Evolutionary conservation across 2,888 invertebrate species (phyloP).

Genomic region (Urechis unicinctus): DNA sequence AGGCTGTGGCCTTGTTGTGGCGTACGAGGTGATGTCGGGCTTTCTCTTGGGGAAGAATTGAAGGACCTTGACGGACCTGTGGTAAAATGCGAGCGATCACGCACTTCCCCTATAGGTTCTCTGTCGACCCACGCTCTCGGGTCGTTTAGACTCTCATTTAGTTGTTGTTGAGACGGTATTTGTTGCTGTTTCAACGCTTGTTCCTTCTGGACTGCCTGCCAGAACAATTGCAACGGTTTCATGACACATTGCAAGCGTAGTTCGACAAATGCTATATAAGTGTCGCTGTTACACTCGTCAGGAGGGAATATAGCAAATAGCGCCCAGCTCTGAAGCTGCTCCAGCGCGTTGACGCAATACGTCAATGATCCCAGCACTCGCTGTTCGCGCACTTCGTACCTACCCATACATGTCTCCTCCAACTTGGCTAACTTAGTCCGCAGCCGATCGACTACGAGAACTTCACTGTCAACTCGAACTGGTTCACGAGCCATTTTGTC

Average conservation of each 20-base stretch:
- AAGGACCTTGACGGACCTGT: too few species aligned
- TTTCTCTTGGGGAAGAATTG: not conserved
- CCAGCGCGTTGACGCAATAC: slow-evolving; percentile 14
- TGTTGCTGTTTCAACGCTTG: not conserved
- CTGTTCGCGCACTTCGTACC: slow-evolving; percentile 10
- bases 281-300: slow-evolving; percentile 12
- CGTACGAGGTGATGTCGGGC: not conserved
- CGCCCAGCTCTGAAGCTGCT: slow-evolving; percentile 16
- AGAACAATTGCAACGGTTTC: slow-evolving; percentile 7
- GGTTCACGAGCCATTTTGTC: too few species aligned
- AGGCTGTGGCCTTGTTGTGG: not conserved
- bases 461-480: too few species aligned
- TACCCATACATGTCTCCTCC: slow-evolving; percentile 11
- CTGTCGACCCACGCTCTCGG: too few species aligned
- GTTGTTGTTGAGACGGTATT: not conserved
- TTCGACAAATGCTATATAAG: slow-evolving; percentile 14
- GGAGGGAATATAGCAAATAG: slow-evolving; percentile 17
- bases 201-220: not conserved
- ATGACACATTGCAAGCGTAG: slow-evolving; percentile 13
- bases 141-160: not conserved
- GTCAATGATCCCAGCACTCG: slow-evolving; percentile 8
- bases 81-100: too few species aligned
- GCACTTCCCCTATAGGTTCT: too few species aligned
- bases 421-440: slow-evolving; percentile 7
- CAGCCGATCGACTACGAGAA: not conserved